Percentiles rank a stretch among this genome's conserved stretches.
phyloP scores from a whole-genome alignment of 37 sponge, comb jelly and placozoan genomes.

The Cliona cf. orientalis region DNA sequence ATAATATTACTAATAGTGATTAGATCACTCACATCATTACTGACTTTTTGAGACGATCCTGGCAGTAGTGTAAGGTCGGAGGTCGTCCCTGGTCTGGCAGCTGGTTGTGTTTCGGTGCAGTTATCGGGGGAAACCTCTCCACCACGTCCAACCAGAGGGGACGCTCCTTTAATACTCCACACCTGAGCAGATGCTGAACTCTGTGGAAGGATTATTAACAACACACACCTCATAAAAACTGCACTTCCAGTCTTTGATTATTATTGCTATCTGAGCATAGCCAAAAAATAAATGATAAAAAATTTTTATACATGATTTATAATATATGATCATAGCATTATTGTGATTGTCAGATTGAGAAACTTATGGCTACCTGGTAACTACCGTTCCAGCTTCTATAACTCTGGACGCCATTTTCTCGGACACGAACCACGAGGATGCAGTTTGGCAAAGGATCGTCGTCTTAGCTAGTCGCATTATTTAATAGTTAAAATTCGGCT shows the following conservation, averaged over 20 bases:
- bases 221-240: too few species aligned
- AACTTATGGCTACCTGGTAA: slow-evolving; percentile 45
- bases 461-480: too few species aligned
- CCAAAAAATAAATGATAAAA: too few species aligned
- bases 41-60: slow-evolving; percentile 50
- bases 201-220: slow-evolving; percentile 22
- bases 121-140: slow-evolving; percentile 70
- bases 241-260: too few species aligned
- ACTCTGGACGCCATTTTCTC: slow-evolving; percentile 46
- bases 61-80: slow-evolving; percentile 18
- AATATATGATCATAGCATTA: too few species aligned
- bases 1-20: too few species aligned
- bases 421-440: too few species aligned
- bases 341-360: not conserved
- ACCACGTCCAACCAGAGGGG: slow-evolving; percentile 84
- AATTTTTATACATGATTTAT: too few species aligned
- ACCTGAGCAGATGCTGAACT: slow-evolving; percentile 25
- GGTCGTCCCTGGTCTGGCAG: slow-evolving; percentile 27
- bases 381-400: slow-evolving; percentile 23
- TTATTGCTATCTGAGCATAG: too few species aligned
- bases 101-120: slow-evolving; percentile 15
- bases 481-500: not conserved
- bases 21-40: too few species aligned
- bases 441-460: too few species aligned
- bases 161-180: slow-evolving; percentile 64